Conservation (phyloP, 2,797 vertebrate species). For the Cryptoprocta ferox region DNA sequence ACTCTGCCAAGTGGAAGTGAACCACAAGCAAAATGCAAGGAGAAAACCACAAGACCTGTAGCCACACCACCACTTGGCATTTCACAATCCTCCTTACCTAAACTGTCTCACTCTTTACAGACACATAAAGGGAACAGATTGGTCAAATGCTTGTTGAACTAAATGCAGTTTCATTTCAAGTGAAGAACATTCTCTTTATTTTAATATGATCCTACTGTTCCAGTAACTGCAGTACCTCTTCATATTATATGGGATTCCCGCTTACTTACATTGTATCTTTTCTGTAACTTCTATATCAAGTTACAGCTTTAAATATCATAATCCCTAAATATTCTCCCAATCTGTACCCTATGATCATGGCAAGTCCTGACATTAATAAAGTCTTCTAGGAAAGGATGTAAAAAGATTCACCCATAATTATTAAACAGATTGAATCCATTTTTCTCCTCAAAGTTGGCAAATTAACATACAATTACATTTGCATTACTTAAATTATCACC, state of each 20-base stretch:
- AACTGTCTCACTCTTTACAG: not conserved
- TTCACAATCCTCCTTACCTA: not conserved
- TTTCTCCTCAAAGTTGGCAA: not conserved
- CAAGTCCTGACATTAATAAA: constrained; percentile 5
- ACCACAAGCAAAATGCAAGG: not conserved
- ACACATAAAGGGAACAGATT: not conserved
- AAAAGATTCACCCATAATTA: constrained; percentile 16
- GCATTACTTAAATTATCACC: constrained; percentile 28
- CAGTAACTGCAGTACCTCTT: not conserved
- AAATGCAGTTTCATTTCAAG: not conserved
- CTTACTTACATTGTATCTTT: not conserved
- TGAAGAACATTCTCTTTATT: not conserved
- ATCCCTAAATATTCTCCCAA: not conserved
- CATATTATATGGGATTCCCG: not conserved
- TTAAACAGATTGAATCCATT: not conserved
- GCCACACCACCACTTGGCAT: not conserved
- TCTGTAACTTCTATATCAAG: not conserved
- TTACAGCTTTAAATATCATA: constrained; percentile 25
- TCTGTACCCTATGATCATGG: not conserved
- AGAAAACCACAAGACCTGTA: not conserved
- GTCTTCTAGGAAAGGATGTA: constrained; percentile 1
- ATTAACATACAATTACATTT: not conserved
- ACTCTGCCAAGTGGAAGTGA: not conserved
- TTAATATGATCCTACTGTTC: not conserved
- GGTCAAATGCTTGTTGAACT: not conserved